Evolutionary conservation across 2,113 vertebrate genomes (phyloP).

Genomic region (Heteronetta atricapilla): DNA sequence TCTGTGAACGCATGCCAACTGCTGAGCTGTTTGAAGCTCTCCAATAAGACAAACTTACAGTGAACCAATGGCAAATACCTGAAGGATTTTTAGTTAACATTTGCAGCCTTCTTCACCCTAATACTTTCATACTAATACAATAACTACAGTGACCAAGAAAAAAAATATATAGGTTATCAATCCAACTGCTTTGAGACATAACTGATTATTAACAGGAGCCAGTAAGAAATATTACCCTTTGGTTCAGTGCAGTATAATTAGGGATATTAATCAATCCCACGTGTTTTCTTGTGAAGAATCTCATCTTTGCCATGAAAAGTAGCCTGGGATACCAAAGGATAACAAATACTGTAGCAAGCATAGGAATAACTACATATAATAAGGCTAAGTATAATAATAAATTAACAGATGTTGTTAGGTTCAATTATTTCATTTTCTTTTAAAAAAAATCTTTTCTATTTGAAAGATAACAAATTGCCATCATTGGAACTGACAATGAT

Average conservation of each 20-base stretch:
- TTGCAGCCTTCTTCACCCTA: not conserved
- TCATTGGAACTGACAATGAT: not conserved
- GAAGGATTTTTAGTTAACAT: not conserved
- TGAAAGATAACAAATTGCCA: not conserved
- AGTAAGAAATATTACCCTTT: slow-evolving; percentile 48
- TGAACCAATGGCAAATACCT: slow-evolving; percentile 7
- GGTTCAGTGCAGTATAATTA: slow-evolving; percentile 48
- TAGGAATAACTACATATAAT: not conserved
- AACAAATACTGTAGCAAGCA: not conserved
- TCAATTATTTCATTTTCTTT: not conserved
- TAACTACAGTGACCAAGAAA: not conserved
- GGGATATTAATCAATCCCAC: slow-evolving; percentile 59
- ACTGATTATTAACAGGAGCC: slow-evolving; percentile 39
- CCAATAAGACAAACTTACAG: not conserved
- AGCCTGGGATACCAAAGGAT: slow-evolving; percentile 8
- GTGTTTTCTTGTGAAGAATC: slow-evolving; percentile 1
- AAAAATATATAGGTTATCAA: slow-evolving; percentile 28
- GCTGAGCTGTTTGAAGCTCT: not conserved
- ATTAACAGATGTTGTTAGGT: not conserved
- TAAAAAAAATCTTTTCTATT: not conserved
- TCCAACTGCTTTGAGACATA: slow-evolving; percentile 48
- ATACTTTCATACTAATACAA: not conserved
- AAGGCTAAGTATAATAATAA: not conserved
- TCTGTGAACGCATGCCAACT: not conserved
- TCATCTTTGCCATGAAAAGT: slow-evolving; percentile 3